A percentile compares a stretch with the other conserved stretches of the same genome.
Conservation (phyloP, 2,888 invertebrate species). For the Agriopis leucophaearia region DNA sequence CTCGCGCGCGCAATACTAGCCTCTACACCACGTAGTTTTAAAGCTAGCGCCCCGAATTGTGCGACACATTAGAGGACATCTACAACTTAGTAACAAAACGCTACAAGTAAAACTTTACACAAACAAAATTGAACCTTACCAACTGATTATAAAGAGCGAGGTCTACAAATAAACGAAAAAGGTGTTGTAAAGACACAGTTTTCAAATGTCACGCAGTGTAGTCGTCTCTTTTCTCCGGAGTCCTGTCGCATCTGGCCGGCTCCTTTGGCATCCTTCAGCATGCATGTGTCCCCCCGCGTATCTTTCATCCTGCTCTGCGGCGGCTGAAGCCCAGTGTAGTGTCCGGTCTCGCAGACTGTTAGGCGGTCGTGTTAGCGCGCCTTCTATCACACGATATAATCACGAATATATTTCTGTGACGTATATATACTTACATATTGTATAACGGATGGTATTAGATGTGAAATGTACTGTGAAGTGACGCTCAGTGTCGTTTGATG, state of each 20-base stretch:
- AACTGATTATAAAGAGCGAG: conserved; percentile 1
- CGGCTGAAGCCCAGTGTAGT: conserved; percentile 83
- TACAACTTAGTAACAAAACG: conserved; percentile 55
- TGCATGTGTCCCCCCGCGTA: conserved; percentile 79
- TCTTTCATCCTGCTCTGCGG: conserved; percentile 83
- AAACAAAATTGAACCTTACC: conserved; percentile 54
- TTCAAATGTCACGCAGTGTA: conserved; percentile 85
- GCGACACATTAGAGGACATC: conserved; percentile 86
- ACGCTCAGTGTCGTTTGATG: conserved; percentile 73
- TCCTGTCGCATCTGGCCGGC: conserved; percentile 84
- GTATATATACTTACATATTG: conserved; percentile 61
- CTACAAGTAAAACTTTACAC: conserved; percentile 49
- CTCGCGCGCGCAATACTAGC: conserved; percentile 64
- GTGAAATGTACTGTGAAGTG: conserved; percentile 85
- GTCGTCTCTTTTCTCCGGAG: conserved; percentile 86
- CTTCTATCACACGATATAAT: conserved; percentile 58
- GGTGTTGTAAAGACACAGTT: conserved; percentile 84
- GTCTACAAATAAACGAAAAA: conserved; percentile 51
- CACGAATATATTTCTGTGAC: conserved; percentile 67
- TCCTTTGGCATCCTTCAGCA: conserved; percentile 85
- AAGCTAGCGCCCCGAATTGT: conserved; percentile 75
- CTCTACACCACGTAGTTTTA: conserved; percentile 68
- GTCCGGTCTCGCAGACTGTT: conserved; percentile 80
- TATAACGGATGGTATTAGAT: conserved; percentile 68
- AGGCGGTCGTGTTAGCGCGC: conserved; percentile 77